Conservation (phyloP, 2,113 vertebrate genomes). For the Aegithalos caudatus region DNA sequence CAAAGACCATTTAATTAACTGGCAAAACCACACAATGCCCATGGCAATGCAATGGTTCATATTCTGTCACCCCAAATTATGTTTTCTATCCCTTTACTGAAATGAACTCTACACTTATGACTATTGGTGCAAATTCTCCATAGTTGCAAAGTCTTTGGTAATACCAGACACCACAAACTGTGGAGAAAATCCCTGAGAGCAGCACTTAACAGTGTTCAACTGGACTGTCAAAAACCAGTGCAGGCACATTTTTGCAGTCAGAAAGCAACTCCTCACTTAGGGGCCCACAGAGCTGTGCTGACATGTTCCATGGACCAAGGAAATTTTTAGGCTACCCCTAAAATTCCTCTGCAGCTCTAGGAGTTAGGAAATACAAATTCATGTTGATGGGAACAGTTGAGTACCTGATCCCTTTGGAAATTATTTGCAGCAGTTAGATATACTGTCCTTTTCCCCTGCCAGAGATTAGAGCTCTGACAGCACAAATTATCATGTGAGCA, state of each 20-base stretch:
- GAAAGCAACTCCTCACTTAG: background rate
- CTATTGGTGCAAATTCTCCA: background rate
- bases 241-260: background rate
- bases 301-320: background rate
- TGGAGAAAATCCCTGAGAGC: background rate
- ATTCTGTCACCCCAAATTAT: background rate
- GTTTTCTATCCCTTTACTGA: background rate
- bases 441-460: background rate
- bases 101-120: background rate
- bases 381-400: background rate
- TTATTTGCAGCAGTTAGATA: background rate
- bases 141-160: background rate
- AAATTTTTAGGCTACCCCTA: background rate
- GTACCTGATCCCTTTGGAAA: background rate
- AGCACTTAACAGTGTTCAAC: background rate
- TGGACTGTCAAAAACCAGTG: background rate
- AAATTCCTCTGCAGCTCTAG: background rate
- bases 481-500: background rate
- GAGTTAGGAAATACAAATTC: background rate
- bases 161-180: background rate
- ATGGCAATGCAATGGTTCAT: fast-evolving
- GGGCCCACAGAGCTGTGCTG: background rate
- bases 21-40: background rate
- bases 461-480: background rate
- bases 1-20: background rate